phyloP scores from a whole-genome alignment of 2,888 invertebrate genomes.

The Drosophila multiciliata region DNA sequence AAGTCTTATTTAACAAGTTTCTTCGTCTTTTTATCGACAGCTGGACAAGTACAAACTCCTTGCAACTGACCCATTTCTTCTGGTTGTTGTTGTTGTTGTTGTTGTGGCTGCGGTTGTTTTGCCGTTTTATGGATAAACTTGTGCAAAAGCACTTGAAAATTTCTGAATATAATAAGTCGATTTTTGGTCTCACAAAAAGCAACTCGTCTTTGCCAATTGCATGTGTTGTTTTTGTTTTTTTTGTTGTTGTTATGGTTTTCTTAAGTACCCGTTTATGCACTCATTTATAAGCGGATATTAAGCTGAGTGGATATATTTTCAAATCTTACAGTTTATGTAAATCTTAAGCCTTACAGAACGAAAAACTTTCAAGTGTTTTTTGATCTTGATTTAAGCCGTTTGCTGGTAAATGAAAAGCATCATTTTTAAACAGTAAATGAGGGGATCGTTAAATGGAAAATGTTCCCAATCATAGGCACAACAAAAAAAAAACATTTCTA shows the following conservation, averaged over 20 bases:
- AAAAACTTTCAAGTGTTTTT: background rate
- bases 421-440: background rate
- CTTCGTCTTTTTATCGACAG: conserved; percentile 61
- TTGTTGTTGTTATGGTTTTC: conserved; percentile 2
- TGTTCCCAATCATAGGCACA: no score
- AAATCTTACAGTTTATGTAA: background rate
- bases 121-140: conserved; percentile 67
- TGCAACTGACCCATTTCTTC: conserved; percentile 28
- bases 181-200: conserved; percentile 15
- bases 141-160: conserved; percentile 60
- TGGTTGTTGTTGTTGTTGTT: conserved; percentile 21
- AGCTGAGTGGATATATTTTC: background rate
- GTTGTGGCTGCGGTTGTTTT: conserved; percentile 43
- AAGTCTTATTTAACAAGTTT: conserved; percentile 81
- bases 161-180: conserved; percentile 52
- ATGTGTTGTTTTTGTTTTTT: conserved; percentile 4
- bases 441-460: no score
- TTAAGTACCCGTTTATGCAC: conserved; percentile 13
- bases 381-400: background rate
- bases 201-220: background rate
- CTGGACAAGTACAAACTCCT: conserved; percentile 60
- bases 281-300: background rate
- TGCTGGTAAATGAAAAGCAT: background rate
- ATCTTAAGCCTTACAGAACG: background rate
- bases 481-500: background rate